A percentile compares a stretch with the other conserved stretches of the same genome.
phyloP scores from a whole-genome alignment of 2,888 invertebrate genomes.

The Phoenoteleia sp. region DNA sequence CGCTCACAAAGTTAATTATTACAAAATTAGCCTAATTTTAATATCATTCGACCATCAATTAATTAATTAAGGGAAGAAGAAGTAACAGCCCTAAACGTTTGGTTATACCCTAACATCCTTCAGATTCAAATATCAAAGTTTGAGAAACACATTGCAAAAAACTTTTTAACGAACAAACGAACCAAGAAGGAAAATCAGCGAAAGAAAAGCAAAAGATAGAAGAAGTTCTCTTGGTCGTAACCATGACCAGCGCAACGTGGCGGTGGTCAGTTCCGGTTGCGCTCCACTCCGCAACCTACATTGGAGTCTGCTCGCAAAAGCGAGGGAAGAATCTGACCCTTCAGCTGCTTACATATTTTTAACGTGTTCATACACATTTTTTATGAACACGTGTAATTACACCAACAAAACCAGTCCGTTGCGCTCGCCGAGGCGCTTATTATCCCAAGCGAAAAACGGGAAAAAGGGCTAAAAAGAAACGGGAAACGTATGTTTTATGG shows the following conservation, averaged over 20 bases:
- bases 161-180: conserved; percentile 9
- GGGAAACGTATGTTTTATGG: conserved; percentile 16
- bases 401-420: conserved; percentile 49
- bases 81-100: too few relatives aligned
- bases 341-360: conserved; percentile 34
- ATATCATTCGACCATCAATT: too few relatives aligned
- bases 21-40: too few relatives aligned
- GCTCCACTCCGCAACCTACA: conserved; percentile 67
- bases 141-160: conserved; percentile 1
- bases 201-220: conserved; percentile 70
- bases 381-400: conserved; percentile 52
- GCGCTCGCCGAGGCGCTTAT: conserved; percentile 15
- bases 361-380: conserved; percentile 30
- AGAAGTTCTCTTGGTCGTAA: conserved; percentile 57
- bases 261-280: conserved; percentile 83
- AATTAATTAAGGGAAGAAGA: too few relatives aligned
- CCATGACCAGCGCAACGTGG: conserved; percentile 85
- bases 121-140: too few relatives aligned
- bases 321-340: conserved; percentile 32
- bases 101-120: too few relatives aligned
- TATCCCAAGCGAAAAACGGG: conserved; percentile 27
- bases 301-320: conserved; percentile 22
- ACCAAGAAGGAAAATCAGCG: conserved; percentile 42
- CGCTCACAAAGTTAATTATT: too few relatives aligned
- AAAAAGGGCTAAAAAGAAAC: conserved; percentile 14